Evolutionary conservation across 2,797 vertebrate genomes (phyloP), one percentile per base, ranked within the genome.

Genomic region (Cyprinodon diabolis): DNA sequence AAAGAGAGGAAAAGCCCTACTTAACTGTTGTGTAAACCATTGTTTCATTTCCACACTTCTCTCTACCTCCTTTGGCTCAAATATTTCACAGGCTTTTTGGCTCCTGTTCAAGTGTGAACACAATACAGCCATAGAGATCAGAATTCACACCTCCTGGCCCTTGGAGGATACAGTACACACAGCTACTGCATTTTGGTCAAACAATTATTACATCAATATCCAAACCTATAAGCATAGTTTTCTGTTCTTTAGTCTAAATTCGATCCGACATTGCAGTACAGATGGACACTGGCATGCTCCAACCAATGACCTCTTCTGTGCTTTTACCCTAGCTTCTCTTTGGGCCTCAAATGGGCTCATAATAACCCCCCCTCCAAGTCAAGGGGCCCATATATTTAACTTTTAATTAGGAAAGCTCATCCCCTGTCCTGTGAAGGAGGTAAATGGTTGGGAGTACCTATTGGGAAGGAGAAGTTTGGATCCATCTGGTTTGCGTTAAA

Each of bases 51-150:
- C 89, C 85, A 89, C 86, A 90, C 88, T 87, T 88, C 88, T 88
- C 81, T 81, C 82, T 84, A 75, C 65, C 82, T 75, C 86, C 83
- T 84, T 85, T 75, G 78, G 49, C 89, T 84, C 89, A 90, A 92
- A 94, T 91, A 92, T 94, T 93, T 94, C 89, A 87, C 91, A 85
- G 93, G 84, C 85, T 88, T 87, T 88, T 85, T 94, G 93, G 93
- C 90, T 51, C 68, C 49, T 0, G 75, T 89, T 94, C 93, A 94
- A 94, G 87, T 89, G 89, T 84, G 83, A 92, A 94, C 87, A 95
- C 95, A 95, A 94, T 94, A 93, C 91, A 80, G 80, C 91, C 85
- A 94, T 93, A 94, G 93, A 95, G 91, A 89, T 89, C 87, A 78
- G 76, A 74, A 78, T 86, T 91, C 68, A 55, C 86, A 91, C 92